Percentiles rank a stretch among this genome's conserved stretches.
Conservation (phyloP, 2,888 invertebrate species). For the Norana najaformis region DNA sequence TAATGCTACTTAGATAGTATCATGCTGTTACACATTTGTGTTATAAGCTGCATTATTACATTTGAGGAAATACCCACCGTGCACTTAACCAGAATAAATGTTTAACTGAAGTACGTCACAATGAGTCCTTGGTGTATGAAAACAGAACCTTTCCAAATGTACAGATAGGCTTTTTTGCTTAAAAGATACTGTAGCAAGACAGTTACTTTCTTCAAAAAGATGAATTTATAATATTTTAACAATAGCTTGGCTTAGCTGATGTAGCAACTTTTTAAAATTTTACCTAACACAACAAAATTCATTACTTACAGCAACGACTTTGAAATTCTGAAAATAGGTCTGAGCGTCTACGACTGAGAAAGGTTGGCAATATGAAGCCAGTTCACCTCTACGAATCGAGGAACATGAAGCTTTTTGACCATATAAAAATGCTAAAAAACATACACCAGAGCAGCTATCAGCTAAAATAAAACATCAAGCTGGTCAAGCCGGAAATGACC, state of each 20-base stretch:
- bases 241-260: not conserved
- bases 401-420: constrained; percentile 50
- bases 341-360: constrained; percentile 46
- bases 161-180: too few species aligned
- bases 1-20: too few species aligned
- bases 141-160: too few species aligned
- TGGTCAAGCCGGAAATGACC: too few species aligned
- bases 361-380: constrained; percentile 42
- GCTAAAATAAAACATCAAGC: too few species aligned
- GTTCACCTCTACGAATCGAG: constrained; percentile 38
- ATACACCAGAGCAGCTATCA: not conserved
- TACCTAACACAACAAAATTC: not conserved
- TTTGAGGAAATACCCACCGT: too few species aligned
- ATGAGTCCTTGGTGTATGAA: too few species aligned
- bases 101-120: too few species aligned
- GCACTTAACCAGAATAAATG: too few species aligned
- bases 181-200: not conserved
- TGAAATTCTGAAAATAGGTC: constrained; percentile 50
- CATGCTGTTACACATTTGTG: too few species aligned
- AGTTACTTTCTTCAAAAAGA: not conserved
- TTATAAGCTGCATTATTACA: too few species aligned
- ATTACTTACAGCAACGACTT: constrained; percentile 50
- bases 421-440: constrained; percentile 50
- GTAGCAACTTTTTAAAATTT: not conserved
- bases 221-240: not conserved